A percentile compares a stretch with the other conserved stretches of the same genome.
phyloP scores from a whole-genome alignment of 1,140 invertebrate species.

The Drosophila insularis region DNA sequence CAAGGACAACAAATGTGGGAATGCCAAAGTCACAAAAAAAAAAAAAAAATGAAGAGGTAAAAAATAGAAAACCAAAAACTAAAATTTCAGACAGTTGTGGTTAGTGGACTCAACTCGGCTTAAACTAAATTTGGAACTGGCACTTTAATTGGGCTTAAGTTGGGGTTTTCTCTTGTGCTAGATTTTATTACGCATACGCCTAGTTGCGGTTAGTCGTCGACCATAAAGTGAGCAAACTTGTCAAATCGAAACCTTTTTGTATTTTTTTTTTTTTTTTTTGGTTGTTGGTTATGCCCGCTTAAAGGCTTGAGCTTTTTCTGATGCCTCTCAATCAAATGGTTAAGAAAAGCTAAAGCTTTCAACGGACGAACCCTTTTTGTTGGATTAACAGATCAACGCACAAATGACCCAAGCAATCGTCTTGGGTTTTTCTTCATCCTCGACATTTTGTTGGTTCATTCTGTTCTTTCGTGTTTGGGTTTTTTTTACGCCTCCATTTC shows the following conservation, averaged over 20 bases:
- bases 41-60: slow-evolving; percentile 2
- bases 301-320: slow-evolving; percentile 32
- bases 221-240: slow-evolving; percentile 18
- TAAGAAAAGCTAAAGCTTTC: slow-evolving; percentile 38
- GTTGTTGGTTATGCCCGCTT: slow-evolving; percentile 7
- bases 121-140: slow-evolving; percentile 15
- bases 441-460: background rate
- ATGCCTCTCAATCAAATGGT: slow-evolving; percentile 51
- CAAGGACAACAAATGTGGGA: slow-evolving; percentile 41
- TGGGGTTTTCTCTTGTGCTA: slow-evolving; percentile 29
- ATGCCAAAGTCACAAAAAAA: background rate
- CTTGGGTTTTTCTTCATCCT: slow-evolving; percentile 41
- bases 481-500: slow-evolving; percentile 33
- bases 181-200: slow-evolving; percentile 59
- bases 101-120: slow-evolving; percentile 22
- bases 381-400: slow-evolving; percentile 73
- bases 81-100: slow-evolving; percentile 15
- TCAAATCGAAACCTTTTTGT: slow-evolving; percentile 21
- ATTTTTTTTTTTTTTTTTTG: background rate
- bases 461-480: background rate
- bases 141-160: slow-evolving; percentile 41
- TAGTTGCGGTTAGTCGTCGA: slow-evolving; percentile 19
- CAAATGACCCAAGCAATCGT: slow-evolving; percentile 56
- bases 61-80: slow-evolving; percentile 18
- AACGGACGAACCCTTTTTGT: slow-evolving; percentile 47